Evolutionary conservation across 2,113 vertebrate species (phyloP).

Genomic region (Pterocles orientalis): DNA sequence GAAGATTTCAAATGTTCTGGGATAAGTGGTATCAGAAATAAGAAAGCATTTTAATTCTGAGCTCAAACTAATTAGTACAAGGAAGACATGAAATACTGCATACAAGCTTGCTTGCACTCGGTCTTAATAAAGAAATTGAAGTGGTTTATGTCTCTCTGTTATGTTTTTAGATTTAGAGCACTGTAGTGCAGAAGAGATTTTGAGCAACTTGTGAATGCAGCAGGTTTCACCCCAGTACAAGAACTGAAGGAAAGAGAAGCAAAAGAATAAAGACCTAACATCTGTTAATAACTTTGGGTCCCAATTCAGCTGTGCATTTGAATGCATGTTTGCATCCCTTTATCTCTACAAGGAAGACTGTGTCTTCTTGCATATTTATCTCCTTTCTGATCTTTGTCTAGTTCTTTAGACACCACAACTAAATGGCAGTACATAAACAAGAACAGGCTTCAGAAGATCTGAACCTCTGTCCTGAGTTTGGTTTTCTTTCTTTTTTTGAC

Average conservation of each 20-base stretch:
- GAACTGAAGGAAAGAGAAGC: accelerated
- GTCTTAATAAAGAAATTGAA: neutral
- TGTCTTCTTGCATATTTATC: neutral
- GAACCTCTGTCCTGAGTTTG: neutral
- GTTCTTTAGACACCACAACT: neutral
- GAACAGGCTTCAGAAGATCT: neutral
- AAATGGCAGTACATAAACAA: neutral
- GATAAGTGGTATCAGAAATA: neutral
- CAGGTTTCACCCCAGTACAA: neutral
- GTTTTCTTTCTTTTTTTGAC: neutral
- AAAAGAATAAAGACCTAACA: neutral
- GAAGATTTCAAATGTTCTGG: neutral
- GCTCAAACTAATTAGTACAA: neutral
- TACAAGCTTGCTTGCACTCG: neutral
- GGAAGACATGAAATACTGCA: neutral
- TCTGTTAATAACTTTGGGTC: neutral
- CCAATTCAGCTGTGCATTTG: neutral
- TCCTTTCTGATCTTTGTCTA: neutral
- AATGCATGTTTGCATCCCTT: neutral
- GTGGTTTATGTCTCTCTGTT: neutral
- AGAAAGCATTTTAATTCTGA: neutral
- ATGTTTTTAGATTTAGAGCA: neutral
- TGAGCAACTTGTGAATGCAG: neutral
- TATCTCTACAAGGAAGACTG: neutral
- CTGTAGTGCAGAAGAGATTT: neutral